A percentile compares a stretch with the other conserved stretches of the same genome.
Conservation (phyloP, 1,140 invertebrate species). For the Drosophila pandora region DNA sequence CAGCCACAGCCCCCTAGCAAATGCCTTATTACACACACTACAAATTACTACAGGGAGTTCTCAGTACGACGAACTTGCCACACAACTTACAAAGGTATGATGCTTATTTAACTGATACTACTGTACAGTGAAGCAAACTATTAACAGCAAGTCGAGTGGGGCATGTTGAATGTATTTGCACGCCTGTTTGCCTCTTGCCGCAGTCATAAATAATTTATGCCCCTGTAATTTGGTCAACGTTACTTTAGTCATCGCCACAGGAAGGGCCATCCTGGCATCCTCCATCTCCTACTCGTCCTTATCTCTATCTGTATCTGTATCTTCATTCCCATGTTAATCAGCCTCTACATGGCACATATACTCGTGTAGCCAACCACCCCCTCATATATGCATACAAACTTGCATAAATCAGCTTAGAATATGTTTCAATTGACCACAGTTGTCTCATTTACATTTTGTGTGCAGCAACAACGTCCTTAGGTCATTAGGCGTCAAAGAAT, state of each 20-base stretch:
- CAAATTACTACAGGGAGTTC: conserved; percentile 13
- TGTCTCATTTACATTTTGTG: conserved; percentile 49
- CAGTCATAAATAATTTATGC: conserved; percentile 81
- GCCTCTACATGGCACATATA: conserved; percentile 23
- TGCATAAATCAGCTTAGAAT: conserved; percentile 65
- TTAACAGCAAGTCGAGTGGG: conserved; percentile 38
- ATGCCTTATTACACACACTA: conserved; percentile 47
- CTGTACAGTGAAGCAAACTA: conserved; percentile 22
- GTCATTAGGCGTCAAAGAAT: conserved; percentile 39
- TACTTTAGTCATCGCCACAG: conserved; percentile 37
- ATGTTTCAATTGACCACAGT: conserved; percentile 63
- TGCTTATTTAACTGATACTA: background rate
- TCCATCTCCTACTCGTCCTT: conserved; percentile 16
- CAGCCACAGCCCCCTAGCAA: conserved; percentile 1
- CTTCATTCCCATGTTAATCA: conserved; percentile 78
- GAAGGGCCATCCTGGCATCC: conserved; percentile 3
- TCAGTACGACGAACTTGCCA: background rate
- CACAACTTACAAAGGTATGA: background rate
- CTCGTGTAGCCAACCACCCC: background rate
- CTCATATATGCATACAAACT: conserved; percentile 7
- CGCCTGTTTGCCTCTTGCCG: conserved; percentile 57
- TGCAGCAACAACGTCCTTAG: conserved; percentile 37
- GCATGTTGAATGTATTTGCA: conserved; percentile 52
- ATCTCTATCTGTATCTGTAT: conserved; percentile 71
- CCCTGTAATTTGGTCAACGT: conserved; percentile 76